Base-by-base conservation (phyloP, 1,140 invertebrate genomes). In the Bombus superbus region DNA sequence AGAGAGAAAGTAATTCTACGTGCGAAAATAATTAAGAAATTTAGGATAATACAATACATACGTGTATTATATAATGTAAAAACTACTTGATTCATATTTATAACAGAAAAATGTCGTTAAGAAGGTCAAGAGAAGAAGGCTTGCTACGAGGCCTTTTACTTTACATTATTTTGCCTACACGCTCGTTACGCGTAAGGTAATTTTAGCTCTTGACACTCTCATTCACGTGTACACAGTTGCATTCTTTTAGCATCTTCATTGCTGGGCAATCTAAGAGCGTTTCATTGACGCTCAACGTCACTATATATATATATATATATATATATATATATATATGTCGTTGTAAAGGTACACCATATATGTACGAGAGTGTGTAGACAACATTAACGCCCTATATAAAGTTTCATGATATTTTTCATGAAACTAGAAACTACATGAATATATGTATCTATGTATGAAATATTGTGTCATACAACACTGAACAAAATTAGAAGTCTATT, bases 161-260 rank as follows among this genome's bases (percentile, higher is more conserved):
- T 40, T 25, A 44, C 15, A 25, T 9, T 22, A 35, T 44, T n/a
- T 44, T 44, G 32, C 15, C 11, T 32, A 15, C 62, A 40, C 47
- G 15, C 11, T 11, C 18, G 47, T 15, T 32, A 47, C 42, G 44
- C 32, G 47, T 32, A 4, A 35, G 72, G 38, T 83, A 83, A 75
- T 83, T 83, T 83, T 83, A 83, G 72, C 13, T 32, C 59, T 32
- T 22, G 15, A 53, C 42, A 64, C 59, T 53, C 47, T 57, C 82
- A 53, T 78, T 68, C 59, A 71, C 35, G 81, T 44, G 76, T n/a
- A 79, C 69, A 35, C 9, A 32, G 10, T 57, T 78, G 59, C 87
- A 87, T 84, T 88, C 83, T 87, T 64, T 42, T 32, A 87, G 57
- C 28, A 77, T 9, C 47, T 47, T 53, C 64, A 71, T 40, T 57